These are phyloP conservation scores for Plumapathes pennacea DNA, from an alignment of 92 coral and sea anemone species.

Conservation along the genomic window DNA sequence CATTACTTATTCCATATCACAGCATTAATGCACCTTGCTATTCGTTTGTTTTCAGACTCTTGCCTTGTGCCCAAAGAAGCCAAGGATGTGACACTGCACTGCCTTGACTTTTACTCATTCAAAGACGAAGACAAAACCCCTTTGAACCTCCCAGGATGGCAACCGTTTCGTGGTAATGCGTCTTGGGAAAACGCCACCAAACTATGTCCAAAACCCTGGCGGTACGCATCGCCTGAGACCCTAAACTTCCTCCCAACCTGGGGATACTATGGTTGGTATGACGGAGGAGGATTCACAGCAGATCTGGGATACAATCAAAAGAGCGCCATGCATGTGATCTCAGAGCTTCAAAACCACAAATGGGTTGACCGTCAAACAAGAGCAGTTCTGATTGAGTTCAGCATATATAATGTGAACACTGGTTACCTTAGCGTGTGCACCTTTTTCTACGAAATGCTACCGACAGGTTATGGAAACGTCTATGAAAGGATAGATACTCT, in stretches of 20 bases:
- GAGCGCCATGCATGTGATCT: conserved; percentile 19
- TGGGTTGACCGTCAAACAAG: conserved; percentile 81
- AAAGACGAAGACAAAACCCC: conserved; percentile 57
- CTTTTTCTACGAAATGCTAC: conserved; percentile 51
- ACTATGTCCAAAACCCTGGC: conserved; percentile 83
- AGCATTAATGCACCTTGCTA: no score
- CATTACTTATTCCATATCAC: no score
- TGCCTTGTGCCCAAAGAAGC: conserved; percentile 58
- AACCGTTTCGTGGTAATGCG: conserved; percentile 7
- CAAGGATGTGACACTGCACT: conserved; percentile 7
- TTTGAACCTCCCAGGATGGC: conserved; percentile 68
- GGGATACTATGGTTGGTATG: conserved; percentile 65
- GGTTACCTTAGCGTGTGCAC: conserved; percentile 65
- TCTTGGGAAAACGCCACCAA: conserved; percentile 50
- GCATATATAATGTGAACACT: conserved; percentile 68
- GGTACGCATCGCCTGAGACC: conserved; percentile 40
- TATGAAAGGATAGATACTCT: conserved; percentile 61
- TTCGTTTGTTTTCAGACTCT: conserved; percentile 56
- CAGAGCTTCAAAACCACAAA: conserved; percentile 33
- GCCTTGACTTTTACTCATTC: conserved; percentile 63
- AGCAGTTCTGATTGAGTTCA: conserved; percentile 64
- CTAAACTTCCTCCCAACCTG: conserved; percentile 49
- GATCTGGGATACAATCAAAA: conserved; percentile 62
- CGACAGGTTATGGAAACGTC: conserved; percentile 58
- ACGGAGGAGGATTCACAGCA: conserved; percentile 81